phyloP scores from a whole-genome alignment of 2,888 invertebrate genomes.

The Meghimatium bilineatum region DNA sequence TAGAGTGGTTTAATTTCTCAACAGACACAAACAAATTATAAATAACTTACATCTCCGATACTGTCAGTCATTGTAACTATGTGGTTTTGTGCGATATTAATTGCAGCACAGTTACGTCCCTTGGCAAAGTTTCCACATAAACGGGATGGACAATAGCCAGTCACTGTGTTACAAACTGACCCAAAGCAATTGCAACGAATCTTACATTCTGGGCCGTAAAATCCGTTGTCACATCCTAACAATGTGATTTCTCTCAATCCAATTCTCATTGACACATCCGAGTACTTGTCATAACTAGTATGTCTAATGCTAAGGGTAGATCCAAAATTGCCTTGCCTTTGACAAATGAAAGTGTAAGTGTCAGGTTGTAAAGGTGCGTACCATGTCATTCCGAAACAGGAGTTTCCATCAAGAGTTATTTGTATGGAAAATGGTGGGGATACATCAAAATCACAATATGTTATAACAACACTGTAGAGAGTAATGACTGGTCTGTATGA shows the following conservation, averaged over 20 bases:
- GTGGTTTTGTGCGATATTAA: not conserved
- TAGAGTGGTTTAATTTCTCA: too few relatives aligned
- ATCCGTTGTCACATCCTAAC: slow-evolving; percentile 25
- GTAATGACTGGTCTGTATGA: not conserved
- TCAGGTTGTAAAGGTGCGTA: not conserved
- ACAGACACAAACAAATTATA: not conserved
- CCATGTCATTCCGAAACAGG: slow-evolving; percentile 19
- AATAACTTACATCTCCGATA: slow-evolving; percentile 9
- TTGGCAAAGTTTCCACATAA: slow-evolving; percentile 1
- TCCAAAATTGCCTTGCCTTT: not conserved
- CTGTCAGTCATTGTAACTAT: not conserved
- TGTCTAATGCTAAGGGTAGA: slow-evolving; percentile 9
- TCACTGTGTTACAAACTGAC: slow-evolving; percentile 12
- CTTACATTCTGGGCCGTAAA: slow-evolving; percentile 19
- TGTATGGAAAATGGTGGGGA: slow-evolving; percentile 29
- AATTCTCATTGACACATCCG: not conserved
- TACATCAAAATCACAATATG: slow-evolving; percentile 18
- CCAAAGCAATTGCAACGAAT: slow-evolving; percentile 23
- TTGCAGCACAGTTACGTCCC: slow-evolving; percentile 29
- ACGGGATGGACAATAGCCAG: slow-evolving; percentile 3
- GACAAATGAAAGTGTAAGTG: slow-evolving; percentile 9
- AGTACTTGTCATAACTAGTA: not conserved
- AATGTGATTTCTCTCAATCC: not conserved
- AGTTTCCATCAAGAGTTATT: slow-evolving; percentile 16
- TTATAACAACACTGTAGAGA: slow-evolving; percentile 13